A percentile compares a stretch with the other conserved stretches of the same genome.
These are phyloP conservation scores for Mnemiopsis leidyi DNA, from an alignment of 37 sponge, comb jelly and placozoan genomes.

Conservation along the genomic window DNA sequence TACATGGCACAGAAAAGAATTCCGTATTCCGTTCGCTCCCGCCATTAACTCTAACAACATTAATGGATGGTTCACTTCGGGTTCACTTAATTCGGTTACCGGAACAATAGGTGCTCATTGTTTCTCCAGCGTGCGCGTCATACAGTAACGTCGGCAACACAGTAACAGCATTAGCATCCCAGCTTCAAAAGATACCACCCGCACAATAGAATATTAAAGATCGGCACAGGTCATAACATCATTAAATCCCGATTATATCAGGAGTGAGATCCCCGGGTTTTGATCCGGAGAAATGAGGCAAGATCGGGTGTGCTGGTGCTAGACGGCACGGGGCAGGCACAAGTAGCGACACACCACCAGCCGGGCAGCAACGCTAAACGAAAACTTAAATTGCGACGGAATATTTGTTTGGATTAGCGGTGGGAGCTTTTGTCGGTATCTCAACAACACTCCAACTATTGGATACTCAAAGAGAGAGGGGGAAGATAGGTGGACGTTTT, in stretches of 20 bases:
- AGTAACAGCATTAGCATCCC: neutral
- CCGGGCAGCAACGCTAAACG: neutral
- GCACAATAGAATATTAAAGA: neutral
- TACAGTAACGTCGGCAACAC: neutral
- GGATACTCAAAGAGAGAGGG: too few species aligned
- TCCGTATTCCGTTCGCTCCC: neutral
- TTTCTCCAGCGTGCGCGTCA: neutral
- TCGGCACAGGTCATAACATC: neutral
- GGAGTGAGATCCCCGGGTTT: too few species aligned
- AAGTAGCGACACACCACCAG: neutral
- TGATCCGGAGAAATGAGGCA: neutral
- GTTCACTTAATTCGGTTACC: neutral
- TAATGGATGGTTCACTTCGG: neutral
- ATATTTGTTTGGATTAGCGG: neutral
- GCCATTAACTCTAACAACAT: neutral
- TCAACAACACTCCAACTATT: neutral
- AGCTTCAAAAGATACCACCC: neutral
- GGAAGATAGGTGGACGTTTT: neutral
- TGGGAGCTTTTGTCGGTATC: neutral
- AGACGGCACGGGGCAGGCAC: neutral
- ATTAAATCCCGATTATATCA: neutral
- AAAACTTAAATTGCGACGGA: neutral
- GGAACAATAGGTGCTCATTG: neutral
- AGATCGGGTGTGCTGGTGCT: neutral
- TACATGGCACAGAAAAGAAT: neutral